Conservation (phyloP, 2,888 invertebrate genomes). For the Leptinotarsa haldemani region DNA sequence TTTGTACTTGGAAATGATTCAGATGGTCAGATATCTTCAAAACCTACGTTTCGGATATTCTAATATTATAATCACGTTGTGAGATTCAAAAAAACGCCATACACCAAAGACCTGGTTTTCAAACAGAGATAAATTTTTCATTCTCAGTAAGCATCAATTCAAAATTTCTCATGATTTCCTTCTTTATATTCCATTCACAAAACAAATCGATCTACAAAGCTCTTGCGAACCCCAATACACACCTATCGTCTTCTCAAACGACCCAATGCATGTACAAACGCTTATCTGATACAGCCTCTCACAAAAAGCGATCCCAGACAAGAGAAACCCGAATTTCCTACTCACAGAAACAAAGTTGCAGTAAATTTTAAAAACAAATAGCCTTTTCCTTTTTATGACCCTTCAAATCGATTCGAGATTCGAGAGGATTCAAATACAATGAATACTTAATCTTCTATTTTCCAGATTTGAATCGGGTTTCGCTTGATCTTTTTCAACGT, state of each 20-base stretch:
- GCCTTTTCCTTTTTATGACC: conserved; percentile 50
- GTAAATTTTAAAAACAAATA: conserved; percentile 51
- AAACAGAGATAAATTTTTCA: not conserved
- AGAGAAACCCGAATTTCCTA: conserved; percentile 23
- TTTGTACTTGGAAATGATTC: too few relatives aligned
- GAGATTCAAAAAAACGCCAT: too few relatives aligned
- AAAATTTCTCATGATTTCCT: not conserved
- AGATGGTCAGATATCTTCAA: too few relatives aligned
- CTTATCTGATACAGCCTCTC: conserved; percentile 26
- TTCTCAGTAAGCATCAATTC: not conserved
- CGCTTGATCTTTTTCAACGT: conserved; percentile 52
- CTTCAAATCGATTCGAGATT: conserved; percentile 47
- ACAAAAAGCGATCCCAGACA: conserved; percentile 18
- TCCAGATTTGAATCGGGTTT: conserved; percentile 55
- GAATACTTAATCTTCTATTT: conserved; percentile 57
- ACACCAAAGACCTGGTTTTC: too few relatives aligned
- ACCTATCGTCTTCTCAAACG: conserved; percentile 21
- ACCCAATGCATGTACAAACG: conserved; percentile 16
- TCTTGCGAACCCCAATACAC: not conserved
- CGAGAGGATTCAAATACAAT: conserved; percentile 52
- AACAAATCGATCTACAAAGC: not conserved
- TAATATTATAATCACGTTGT: too few relatives aligned
- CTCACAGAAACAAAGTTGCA: conserved; percentile 43
- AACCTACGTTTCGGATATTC: too few relatives aligned
- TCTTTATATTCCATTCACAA: not conserved